Percentiles rank a stretch among this genome's conserved stretches.
These are phyloP conservation scores for Orthonychiurus folsomi DNA, from an alignment of 2,888 invertebrate genomes.

Conservation along the genomic window DNA sequence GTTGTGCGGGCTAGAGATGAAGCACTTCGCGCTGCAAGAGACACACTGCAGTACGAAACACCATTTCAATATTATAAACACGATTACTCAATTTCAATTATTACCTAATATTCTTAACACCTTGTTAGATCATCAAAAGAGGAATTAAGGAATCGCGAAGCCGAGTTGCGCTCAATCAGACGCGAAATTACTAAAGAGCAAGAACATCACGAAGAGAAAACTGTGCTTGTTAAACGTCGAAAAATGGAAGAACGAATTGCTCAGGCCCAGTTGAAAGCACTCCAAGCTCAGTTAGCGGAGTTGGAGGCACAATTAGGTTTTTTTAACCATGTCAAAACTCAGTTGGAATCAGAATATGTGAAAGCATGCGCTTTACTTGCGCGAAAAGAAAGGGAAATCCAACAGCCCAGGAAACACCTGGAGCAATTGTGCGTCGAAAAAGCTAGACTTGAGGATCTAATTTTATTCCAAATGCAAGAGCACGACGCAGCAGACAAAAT, in stretches of 20 bases:
- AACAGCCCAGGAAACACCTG: conserved; percentile 37
- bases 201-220: conserved; percentile 31
- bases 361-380: conserved; percentile 46
- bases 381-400: conserved; percentile 44
- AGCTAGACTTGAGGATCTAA: conserved; percentile 55
- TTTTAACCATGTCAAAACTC: conserved; percentile 22
- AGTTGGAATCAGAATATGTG: conserved; percentile 43
- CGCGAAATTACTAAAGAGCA: conserved; percentile 35
- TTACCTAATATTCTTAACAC: neutral
- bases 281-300: conserved; percentile 21
- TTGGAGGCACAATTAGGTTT: conserved; percentile 24
- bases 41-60: conserved; percentile 25
- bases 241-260: conserved; percentile 35
- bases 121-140: conserved; percentile 24
- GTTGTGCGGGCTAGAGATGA: conserved; percentile 38
- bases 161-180: conserved; percentile 31
- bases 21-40: conserved; percentile 33
- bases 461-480: conserved; percentile 57
- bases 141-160: conserved; percentile 27
- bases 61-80: neutral
- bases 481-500: conserved; percentile 61
- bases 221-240: conserved; percentile 34
- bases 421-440: conserved; percentile 53
- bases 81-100: neutral
- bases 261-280: conserved; percentile 22